Evolutionary conservation across 2,888 invertebrate genomes (phyloP).

Genomic region (Archips xylosteana): DNA sequence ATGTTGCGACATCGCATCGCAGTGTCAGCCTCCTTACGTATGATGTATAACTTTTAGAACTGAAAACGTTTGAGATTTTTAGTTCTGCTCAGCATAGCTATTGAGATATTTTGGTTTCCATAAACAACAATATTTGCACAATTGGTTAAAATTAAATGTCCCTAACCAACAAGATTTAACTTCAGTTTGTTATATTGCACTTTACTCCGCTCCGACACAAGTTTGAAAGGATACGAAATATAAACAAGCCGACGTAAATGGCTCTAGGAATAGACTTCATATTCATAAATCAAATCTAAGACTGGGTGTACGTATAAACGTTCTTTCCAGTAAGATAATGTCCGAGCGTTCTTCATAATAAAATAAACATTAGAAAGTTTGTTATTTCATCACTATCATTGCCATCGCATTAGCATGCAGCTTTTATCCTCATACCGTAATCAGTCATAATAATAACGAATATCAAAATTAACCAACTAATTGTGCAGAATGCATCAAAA

Average conservation of each 20-base stretch:
- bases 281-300: not conserved
- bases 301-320: not conserved
- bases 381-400: conserved; percentile 28
- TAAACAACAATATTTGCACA: not conserved
- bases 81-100: too few relatives aligned
- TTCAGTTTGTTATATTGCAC: conserved; percentile 3
- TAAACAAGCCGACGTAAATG: conserved; percentile 15
- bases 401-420: conserved; percentile 14
- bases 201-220: conserved; percentile 4
- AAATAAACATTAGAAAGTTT: conserved; percentile 43
- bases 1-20: not conserved
- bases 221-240: conserved; percentile 31
- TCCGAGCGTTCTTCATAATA: conserved; percentile 16
- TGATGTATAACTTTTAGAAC: not conserved
- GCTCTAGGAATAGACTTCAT: not conserved
- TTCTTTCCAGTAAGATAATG: not conserved
- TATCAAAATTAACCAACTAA: conserved; percentile 15
- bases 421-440: conserved; percentile 10
- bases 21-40: not conserved
- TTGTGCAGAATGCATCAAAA: conserved; percentile 19
- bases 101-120: not conserved
- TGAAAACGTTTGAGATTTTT: not conserved
- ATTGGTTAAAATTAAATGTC: not conserved
- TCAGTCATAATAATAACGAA: conserved; percentile 20
- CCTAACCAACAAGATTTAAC: too few relatives aligned